Evolutionary conservation across 2,888 invertebrate species (phyloP), one percentile per base, ranked within the genome.

Genomic region (Hoplodrina blanda): DNA sequence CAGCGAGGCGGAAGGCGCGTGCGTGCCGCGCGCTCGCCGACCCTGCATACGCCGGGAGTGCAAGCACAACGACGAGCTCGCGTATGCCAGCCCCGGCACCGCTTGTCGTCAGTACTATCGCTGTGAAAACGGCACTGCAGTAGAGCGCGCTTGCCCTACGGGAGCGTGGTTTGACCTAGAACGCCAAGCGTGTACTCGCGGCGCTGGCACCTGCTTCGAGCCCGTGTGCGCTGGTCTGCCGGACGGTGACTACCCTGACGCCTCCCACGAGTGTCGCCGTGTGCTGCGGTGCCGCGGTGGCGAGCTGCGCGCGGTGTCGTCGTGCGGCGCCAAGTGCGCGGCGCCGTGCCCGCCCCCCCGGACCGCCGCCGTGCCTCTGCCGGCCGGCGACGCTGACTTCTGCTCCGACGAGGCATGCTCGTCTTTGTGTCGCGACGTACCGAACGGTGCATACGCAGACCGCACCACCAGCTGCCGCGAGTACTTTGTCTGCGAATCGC

Each of bases 21-120:
- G 96, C 80, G 93, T 96, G 52, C 90, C 91, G 64, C 91, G 90
- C 33, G 88, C 89, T 19, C 91, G 90, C 41, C 89, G 89, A 41
- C 91, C 91, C 13, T 96, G 96, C 87, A 89, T 95, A 52, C 93
- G 92, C 10, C 94, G 94, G 60, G 84, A 88, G 73, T 96, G 96
- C 81, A 91, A 91, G 33, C 85, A 91, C 30, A 87, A 79, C 11
- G 96, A 96, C 84, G 77, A 88, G 4, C 86, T 91, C 54, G 95
- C 95, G 52, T 97, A 96, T 88, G 95, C 96, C n/a, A 91, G 95
- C 11, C 96, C 97, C 54, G 96, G 95, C 69, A 96, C 96, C 25
- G 95, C 96, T 55, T 97, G 97, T 85, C 93, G 95, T 5, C 95
- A 95, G 69, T 97, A 96, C 89, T 97, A 97, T 89, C 95, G 96